A percentile compares a stretch with the other conserved stretches of the same genome.
phyloP scores from a whole-genome alignment of 1,140 invertebrate species.

The Drosophila miranda region DNA sequence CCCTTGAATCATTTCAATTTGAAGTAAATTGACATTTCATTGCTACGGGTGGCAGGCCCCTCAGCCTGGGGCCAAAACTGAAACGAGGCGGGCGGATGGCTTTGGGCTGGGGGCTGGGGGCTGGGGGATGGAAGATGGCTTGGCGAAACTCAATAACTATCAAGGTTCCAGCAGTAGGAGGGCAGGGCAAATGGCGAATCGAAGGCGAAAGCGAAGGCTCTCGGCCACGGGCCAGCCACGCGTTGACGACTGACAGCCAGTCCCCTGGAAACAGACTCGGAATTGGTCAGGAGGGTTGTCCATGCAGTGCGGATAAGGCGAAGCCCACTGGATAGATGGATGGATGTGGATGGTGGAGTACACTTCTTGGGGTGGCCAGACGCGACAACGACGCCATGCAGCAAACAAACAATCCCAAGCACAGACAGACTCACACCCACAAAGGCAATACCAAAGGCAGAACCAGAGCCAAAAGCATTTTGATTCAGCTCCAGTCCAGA shows the following conservation, averaged over 20 bases:
- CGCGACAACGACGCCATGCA: no score
- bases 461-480: no score
- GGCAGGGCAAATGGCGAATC: slow-evolving; percentile 47
- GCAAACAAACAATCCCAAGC: no score
- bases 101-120: background rate
- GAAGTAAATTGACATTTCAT: slow-evolving; percentile 75
- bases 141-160: slow-evolving; percentile 67
- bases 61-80: slow-evolving; percentile 16
- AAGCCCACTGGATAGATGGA: no score
- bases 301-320: no score
- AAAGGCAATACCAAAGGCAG: no score
- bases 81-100: background rate
- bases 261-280: slow-evolving; percentile 45
- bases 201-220: slow-evolving; percentile 49
- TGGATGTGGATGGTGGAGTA: no score
- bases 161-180: slow-evolving; percentile 40
- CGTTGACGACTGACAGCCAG: slow-evolving; percentile 57
- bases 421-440: no score
- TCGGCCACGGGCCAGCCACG: slow-evolving; percentile 55
- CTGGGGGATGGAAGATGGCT: slow-evolving; percentile 18
- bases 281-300: slow-evolving; percentile 5
- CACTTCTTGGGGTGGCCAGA: no score
- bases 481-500: no score
- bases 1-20: slow-evolving; percentile 76
- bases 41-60: slow-evolving; percentile 48